Percentiles rank a stretch among this genome's conserved stretches.
Evolutionary conservation across 2,113 vertebrate species (phyloP).

Genomic region (Acinonyx jubatus): DNA sequence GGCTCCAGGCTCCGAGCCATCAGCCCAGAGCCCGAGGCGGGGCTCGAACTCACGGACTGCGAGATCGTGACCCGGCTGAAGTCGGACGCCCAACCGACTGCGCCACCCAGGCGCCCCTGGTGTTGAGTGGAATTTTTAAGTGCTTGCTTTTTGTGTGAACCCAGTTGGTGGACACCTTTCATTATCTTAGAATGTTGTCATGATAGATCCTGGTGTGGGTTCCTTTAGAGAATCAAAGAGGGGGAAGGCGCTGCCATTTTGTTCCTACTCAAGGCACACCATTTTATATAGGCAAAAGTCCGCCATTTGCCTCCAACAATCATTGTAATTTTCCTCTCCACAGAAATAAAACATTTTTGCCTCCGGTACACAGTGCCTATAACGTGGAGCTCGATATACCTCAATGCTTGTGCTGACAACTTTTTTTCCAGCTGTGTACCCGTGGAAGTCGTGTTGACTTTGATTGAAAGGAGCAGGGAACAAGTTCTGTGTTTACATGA

Average conservation of each 20-base stretch:
- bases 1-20: too few relatives aligned
- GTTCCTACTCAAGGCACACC: not conserved
- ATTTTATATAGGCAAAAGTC: not conserved
- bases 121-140: not conserved
- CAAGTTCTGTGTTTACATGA: not conserved
- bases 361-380: not conserved
- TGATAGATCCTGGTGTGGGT: not conserved
- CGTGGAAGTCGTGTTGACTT: conserved; percentile 4
- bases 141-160: not conserved
- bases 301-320: not conserved
- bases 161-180: not conserved
- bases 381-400: not conserved
- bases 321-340: not conserved
- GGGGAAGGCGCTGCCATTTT: not conserved
- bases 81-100: too few relatives aligned
- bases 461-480: not conserved
- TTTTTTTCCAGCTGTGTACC: not conserved
- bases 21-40: too few relatives aligned
- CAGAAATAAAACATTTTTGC: not conserved
- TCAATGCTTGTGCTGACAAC: not conserved
- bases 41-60: too few relatives aligned
- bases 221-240: not conserved
- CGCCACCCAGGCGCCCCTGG: not conserved
- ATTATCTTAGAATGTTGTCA: not conserved
- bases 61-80: too few relatives aligned